Percentiles rank a stretch among this genome's conserved stretches.
Evolutionary conservation across 2,113 vertebrate genomes (phyloP).

Genomic region (Ceuthmochares aereus): DNA sequence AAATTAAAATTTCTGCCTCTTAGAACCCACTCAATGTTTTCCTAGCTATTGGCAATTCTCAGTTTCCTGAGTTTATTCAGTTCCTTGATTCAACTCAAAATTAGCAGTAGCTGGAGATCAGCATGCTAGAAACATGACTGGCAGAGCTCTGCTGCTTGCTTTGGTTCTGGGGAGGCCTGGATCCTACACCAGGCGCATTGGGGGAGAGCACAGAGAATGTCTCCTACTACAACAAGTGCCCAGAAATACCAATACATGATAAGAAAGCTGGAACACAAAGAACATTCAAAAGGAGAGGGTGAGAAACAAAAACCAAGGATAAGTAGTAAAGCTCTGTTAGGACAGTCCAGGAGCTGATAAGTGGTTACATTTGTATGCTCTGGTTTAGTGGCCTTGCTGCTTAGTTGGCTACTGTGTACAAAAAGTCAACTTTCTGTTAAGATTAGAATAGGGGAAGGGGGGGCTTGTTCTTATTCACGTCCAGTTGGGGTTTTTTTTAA

Average conservation of each 20-base stretch:
- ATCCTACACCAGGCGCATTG: background rate
- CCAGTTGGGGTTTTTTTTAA: background rate
- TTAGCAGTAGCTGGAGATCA: background rate
- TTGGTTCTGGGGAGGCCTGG: background rate
- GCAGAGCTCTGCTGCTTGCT: background rate
- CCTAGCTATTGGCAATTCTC: background rate
- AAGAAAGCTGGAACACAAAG: background rate
- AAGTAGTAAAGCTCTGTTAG: background rate
- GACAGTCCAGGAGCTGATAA: background rate
- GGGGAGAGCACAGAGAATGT: background rate
- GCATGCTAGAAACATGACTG: rapidly evolving
- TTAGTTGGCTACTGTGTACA: background rate
- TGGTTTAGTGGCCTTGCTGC: background rate
- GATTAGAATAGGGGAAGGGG: background rate
- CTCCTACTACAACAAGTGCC: background rate
- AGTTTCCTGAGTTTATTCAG: background rate
- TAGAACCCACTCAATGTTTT: background rate
- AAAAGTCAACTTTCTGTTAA: background rate
- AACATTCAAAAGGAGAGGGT: background rate
- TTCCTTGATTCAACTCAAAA: background rate
- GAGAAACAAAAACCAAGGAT: background rate
- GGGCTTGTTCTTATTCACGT: background rate
- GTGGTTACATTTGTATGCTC: background rate
- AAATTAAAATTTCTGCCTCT: background rate
- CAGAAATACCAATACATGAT: background rate